These are phyloP conservation scores for Aspiorhynchus laticeps DNA, from an alignment of 2,113 vertebrate genomes.

Conservation along the genomic window DNA sequence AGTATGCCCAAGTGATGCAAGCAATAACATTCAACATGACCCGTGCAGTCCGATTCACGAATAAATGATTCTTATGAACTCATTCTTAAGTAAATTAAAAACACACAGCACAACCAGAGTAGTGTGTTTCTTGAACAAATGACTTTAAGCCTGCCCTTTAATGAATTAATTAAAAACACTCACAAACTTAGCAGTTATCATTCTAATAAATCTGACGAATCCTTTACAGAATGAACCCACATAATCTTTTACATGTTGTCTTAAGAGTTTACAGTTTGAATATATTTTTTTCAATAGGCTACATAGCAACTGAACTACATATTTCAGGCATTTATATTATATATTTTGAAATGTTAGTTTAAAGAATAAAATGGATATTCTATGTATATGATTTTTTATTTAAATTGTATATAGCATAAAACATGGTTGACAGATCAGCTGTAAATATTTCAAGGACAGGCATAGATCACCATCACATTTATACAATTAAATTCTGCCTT, in stretches of 20 bases:
- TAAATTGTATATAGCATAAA: not conserved
- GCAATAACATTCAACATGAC: not conserved
- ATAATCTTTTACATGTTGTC: not conserved
- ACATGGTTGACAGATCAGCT: not conserved
- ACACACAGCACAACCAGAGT: not conserved
- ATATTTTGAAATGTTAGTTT: not conserved
- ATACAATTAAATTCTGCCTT: not conserved
- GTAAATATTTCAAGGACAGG: not conserved
- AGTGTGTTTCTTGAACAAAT: not conserved
- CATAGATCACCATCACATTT: slow-evolving; percentile 1
- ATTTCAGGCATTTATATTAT: too few relatives aligned
- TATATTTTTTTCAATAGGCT: not conserved
- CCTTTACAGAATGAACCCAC: not conserved
- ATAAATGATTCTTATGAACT: not conserved
- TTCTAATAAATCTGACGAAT: not conserved
- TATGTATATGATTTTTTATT: not conserved
- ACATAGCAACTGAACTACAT: not conserved
- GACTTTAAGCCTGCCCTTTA: not conserved
- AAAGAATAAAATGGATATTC: not conserved
- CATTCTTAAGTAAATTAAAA: not conserved
- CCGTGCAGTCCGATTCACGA: not conserved
- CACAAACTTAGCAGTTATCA: not conserved
- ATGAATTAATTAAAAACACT: not conserved
- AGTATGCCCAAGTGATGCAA: not conserved
- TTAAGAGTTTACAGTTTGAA: not conserved